A percentile compares a stretch with the other conserved stretches of the same genome.
Conservation (phyloP, 2,888 invertebrate genomes). For the Melinaea marsaeus region DNA sequence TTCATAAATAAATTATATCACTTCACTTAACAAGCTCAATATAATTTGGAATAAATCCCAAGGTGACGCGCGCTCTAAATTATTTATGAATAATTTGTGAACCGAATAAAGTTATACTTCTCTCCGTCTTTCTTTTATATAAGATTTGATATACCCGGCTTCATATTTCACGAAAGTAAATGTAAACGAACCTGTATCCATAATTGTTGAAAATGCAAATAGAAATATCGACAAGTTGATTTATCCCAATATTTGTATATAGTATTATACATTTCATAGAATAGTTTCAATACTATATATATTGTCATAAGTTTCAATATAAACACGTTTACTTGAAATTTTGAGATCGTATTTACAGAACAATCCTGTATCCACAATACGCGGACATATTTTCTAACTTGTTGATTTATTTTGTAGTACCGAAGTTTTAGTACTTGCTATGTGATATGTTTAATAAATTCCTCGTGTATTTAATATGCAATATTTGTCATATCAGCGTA, state of each 20-base stretch:
- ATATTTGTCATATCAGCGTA: not conserved
- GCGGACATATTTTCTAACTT: too few relatives aligned
- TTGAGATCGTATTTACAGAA: too few relatives aligned
- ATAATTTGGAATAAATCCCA: conserved; percentile 18
- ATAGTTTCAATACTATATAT: too few relatives aligned
- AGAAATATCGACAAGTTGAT: not conserved
- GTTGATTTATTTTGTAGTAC: too few relatives aligned
- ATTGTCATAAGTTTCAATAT: too few relatives aligned
- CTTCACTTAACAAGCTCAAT: conserved; percentile 10
- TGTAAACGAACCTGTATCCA: not conserved
- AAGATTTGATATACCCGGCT: not conserved
- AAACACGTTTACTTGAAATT: too few relatives aligned
- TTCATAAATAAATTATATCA: conserved; percentile 3
- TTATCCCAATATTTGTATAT: too few relatives aligned
- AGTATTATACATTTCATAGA: too few relatives aligned
- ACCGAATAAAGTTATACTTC: conserved; percentile 15
- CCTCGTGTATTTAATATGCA: not conserved
- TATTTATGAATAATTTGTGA: conserved; percentile 14
- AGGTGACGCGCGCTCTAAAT: conserved; percentile 15
- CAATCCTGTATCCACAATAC: too few relatives aligned
- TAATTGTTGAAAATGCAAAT: not conserved
- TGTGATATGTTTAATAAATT: not conserved
- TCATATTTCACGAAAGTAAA: conserved; percentile 1
- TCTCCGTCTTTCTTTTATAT: conserved; percentile 8
- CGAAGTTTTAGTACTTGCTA: not conserved